Evolutionary conservation across 2,888 invertebrate genomes (phyloP).

Genomic region (Boloria selene): DNA sequence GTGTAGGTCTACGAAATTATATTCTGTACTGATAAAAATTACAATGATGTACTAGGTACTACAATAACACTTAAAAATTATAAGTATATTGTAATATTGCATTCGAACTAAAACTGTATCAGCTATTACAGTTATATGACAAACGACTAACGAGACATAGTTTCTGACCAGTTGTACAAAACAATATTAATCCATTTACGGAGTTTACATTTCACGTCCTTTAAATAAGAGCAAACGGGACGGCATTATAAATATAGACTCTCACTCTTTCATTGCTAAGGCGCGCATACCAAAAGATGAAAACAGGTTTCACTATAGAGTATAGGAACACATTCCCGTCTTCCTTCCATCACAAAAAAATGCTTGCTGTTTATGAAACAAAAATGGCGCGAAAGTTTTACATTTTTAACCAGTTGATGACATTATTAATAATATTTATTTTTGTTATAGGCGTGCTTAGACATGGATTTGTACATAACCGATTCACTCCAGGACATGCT

Average conservation of each 20-base stretch:
- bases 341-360: conserved; percentile 39
- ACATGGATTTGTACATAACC: conserved; percentile 85
- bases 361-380: conserved; percentile 43
- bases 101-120: too few relatives aligned
- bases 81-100: too few relatives aligned
- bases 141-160: too few relatives aligned
- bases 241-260: conserved; percentile 46
- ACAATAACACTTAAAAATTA: too few relatives aligned
- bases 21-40: not conserved
- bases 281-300: conserved; percentile 68
- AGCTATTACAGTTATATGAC: too few relatives aligned
- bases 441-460: conserved; percentile 78
- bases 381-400: conserved; percentile 60
- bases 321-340: conserved; percentile 63
- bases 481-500: conserved; percentile 94
- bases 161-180: conserved; percentile 5
- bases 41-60: too few relatives aligned
- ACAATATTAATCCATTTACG: conserved; percentile 17
- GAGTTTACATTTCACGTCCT: conserved; percentile 29
- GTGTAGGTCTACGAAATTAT: conserved; percentile 61
- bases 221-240: conserved; percentile 49
- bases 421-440: conserved; percentile 7
- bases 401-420: not conserved
- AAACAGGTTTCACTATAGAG: conserved; percentile 78
- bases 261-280: conserved; percentile 45